Evolutionary conservation across 2,888 invertebrate genomes (phyloP).

Genomic region (Netelia virgata): DNA sequence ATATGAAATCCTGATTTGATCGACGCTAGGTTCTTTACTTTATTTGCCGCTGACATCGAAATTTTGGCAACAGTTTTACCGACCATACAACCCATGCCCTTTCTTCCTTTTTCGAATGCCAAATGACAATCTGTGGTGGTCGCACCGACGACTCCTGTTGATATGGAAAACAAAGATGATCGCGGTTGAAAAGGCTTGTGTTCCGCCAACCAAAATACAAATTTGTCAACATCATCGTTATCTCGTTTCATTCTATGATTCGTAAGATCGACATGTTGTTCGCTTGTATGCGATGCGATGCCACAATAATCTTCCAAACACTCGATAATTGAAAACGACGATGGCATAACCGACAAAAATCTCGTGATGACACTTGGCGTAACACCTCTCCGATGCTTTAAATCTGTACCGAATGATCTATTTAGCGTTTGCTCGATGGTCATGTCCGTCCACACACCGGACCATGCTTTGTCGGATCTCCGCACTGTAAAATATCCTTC

Average conservation of each 20-base stretch:
- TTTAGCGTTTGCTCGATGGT: conserved; percentile 63
- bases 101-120: conserved; percentile 64
- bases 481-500: conserved; percentile 63
- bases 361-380: conserved; percentile 61
- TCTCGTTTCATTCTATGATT: conserved; percentile 67
- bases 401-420: conserved; percentile 69
- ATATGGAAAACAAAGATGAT: conserved; percentile 58
- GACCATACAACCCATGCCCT: conserved; percentile 56
- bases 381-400: conserved; percentile 70
- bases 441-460: conserved; percentile 65
- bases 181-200: conserved; percentile 55
- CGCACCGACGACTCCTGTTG: conserved; percentile 68
- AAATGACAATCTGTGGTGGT: conserved; percentile 68
- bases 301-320: too few species aligned
- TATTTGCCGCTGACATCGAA: conserved; percentile 47
- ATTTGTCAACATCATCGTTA: conserved; percentile 67
- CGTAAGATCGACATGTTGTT: conserved; percentile 72
- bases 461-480: conserved; percentile 62
- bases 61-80: conserved; percentile 65
- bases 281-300: conserved; percentile 52
- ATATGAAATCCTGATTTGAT: too few species aligned
- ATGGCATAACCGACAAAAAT: conserved; percentile 58
- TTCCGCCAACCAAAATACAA: conserved; percentile 69
- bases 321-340: too few species aligned
- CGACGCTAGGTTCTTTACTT: too few species aligned